These are phyloP conservation scores for Rissa tridactyla DNA, from an alignment of 2,113 vertebrate species.

Conservation along the genomic window DNA sequence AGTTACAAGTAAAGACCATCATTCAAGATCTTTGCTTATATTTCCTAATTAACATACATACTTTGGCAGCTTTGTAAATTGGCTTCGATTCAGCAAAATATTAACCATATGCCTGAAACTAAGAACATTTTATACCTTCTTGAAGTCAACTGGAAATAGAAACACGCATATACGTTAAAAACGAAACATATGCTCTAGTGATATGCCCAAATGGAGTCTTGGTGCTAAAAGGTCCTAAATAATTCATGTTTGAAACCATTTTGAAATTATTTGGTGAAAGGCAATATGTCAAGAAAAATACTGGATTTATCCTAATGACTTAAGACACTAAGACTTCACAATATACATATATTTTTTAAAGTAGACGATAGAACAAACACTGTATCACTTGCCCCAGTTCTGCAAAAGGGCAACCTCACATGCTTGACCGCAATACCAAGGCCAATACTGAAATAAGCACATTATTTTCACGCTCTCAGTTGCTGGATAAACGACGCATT, in stretches of 20 bases:
- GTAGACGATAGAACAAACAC: not conserved
- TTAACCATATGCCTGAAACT: constrained; percentile 5
- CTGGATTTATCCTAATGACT: not conserved
- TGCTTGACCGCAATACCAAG: rapidly evolving
- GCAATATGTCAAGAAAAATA: not conserved
- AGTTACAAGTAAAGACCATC: not conserved
- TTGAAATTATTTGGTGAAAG: not conserved
- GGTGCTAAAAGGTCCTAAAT: constrained; percentile 1
- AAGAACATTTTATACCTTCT: not conserved
- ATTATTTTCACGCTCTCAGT: not conserved
- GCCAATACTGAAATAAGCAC: not conserved
- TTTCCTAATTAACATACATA: not conserved
- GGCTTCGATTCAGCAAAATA: not conserved
- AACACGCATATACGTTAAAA: not conserved
- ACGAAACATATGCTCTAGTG: not conserved
- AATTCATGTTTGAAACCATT: constrained; percentile 2
- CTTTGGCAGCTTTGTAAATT: not conserved
- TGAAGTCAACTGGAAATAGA: not conserved
- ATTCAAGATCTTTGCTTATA: not conserved
- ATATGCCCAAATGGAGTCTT: not conserved
- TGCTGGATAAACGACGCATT: not conserved
- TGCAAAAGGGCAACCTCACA: not conserved
- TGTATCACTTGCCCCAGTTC: too few relatives aligned
- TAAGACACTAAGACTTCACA: not conserved
- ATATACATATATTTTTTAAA: not conserved